Conservation (phyloP, 2,113 vertebrate species). For the Neoarius graeffei region DNA sequence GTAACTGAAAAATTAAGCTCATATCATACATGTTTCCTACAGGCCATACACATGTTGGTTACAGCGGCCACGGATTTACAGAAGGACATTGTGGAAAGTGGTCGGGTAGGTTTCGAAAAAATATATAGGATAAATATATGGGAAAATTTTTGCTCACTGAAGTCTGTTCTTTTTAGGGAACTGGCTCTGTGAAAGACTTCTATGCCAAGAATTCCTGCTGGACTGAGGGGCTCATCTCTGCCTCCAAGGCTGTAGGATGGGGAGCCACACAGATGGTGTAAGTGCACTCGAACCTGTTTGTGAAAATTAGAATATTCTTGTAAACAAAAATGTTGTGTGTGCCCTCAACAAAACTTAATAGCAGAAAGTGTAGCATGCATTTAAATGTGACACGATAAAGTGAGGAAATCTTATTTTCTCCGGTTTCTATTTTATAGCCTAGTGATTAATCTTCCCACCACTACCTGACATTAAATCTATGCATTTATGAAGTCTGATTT, state of each 20-base stretch:
- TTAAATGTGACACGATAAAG: not conserved
- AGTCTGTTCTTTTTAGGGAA: conserved; percentile 74
- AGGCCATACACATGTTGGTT: conserved; percentile 88
- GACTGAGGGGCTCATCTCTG: conserved; percentile 95
- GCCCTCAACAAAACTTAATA: not conserved
- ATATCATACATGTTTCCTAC: conserved; percentile 35
- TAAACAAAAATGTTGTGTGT: not conserved
- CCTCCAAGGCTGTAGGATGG: conserved; percentile 96
- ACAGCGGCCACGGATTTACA: conserved; percentile 89
- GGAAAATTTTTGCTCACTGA: not conserved
- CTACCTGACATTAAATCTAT: not conserved
- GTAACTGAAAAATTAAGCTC: not conserved
- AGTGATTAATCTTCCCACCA: not conserved
- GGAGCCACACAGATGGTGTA: conserved; percentile 94
- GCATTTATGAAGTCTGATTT: not conserved
- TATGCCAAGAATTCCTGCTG: conserved; percentile 97
- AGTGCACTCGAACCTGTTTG: conserved; percentile 57
- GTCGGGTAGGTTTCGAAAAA: conserved; percentile 76
- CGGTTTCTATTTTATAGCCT: not conserved
- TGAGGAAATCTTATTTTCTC: not conserved
- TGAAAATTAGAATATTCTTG: not conserved
- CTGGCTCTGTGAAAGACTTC: conserved; percentile 88
- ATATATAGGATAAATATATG: not conserved
- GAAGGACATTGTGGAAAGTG: conserved; percentile 92
- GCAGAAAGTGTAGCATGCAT: not conserved